phyloP scores from a whole-genome alignment of 2,888 invertebrate genomes.

The Phorcus lineatus region DNA sequence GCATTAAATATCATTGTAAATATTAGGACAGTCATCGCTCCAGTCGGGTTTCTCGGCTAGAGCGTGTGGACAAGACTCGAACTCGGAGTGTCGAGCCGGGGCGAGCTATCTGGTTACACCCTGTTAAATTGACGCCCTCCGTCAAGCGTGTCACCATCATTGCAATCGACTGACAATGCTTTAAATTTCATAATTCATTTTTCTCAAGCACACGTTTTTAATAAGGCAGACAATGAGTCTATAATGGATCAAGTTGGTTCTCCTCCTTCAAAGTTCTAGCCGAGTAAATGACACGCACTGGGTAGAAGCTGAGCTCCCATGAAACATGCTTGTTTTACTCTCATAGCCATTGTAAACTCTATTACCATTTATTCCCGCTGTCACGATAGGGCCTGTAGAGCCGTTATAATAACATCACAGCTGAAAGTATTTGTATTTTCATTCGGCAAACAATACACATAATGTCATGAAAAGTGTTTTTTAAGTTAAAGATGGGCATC shows the following conservation, averaged over 20 bases:
- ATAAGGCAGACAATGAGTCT: background rate
- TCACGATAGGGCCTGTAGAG: background rate
- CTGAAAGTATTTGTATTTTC: background rate
- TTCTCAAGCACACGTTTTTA: slow-evolving; percentile 10
- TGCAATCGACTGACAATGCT: background rate
- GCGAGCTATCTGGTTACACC: background rate
- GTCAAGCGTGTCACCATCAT: background rate
- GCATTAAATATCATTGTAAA: slow-evolving; percentile 45
- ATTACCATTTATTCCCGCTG: background rate
- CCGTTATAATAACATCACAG: background rate
- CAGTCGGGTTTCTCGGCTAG: background rate
- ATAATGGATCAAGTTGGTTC: background rate
- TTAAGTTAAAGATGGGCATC: too few species aligned
- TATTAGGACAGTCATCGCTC: slow-evolving; percentile 37
- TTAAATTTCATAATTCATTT: slow-evolving; percentile 10
- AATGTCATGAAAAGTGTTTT: too few species aligned
- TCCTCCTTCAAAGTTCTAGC: background rate
- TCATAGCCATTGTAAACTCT: background rate
- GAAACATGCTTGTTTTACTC: background rate
- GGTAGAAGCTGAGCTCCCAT: background rate
- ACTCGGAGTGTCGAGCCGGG: background rate
- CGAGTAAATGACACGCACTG: background rate
- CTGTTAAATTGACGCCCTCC: background rate
- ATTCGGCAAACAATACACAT: too few species aligned
- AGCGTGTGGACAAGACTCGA: background rate